phyloP scores from a whole-genome alignment of 2,888 invertebrate genomes.

The Drosophila koepferae region DNA sequence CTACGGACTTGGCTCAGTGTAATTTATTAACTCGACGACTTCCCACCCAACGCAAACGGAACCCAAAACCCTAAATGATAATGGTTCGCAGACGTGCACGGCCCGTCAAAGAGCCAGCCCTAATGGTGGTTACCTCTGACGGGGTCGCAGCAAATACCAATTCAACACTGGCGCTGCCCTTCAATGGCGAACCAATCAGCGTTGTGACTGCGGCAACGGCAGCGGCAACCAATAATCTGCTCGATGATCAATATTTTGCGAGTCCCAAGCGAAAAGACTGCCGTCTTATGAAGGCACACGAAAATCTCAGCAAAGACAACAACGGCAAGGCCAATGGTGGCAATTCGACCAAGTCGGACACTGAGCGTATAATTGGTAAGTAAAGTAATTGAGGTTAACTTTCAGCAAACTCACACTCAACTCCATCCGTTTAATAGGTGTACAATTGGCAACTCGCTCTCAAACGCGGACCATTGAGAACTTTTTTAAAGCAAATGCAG shows the following conservation, averaged over 20 bases:
- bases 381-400: conserved; percentile 63
- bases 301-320: conserved; percentile 56
- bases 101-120: conserved; percentile 61
- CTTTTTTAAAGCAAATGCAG: conserved; percentile 81
- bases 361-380: conserved; percentile 78
- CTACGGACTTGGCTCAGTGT: conserved; percentile 50
- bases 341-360: conserved; percentile 53
- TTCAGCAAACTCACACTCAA: conserved; percentile 25
- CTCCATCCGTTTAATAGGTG: conserved; percentile 56
- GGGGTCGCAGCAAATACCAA: conserved; percentile 22
- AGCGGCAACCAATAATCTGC: conserved; percentile 53
- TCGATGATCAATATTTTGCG: conserved; percentile 84
- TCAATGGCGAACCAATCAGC: conserved; percentile 47
- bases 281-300: conserved; percentile 80
- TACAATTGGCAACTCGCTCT: conserved; percentile 82
- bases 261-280: conserved; percentile 85
- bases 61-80: conserved; percentile 57
- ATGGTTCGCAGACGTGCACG: conserved; percentile 82
- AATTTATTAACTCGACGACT: conserved; percentile 47
- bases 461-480: conserved; percentile 83
- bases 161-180: conserved; percentile 31
- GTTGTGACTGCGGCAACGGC: conserved; percentile 43
- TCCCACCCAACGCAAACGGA: conserved; percentile 24
- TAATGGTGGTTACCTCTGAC: conserved; percentile 39
- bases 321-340: conserved; percentile 31